phyloP scores from a whole-genome alignment of 2,888 invertebrate genomes.

The Bombyx huttoni region DNA sequence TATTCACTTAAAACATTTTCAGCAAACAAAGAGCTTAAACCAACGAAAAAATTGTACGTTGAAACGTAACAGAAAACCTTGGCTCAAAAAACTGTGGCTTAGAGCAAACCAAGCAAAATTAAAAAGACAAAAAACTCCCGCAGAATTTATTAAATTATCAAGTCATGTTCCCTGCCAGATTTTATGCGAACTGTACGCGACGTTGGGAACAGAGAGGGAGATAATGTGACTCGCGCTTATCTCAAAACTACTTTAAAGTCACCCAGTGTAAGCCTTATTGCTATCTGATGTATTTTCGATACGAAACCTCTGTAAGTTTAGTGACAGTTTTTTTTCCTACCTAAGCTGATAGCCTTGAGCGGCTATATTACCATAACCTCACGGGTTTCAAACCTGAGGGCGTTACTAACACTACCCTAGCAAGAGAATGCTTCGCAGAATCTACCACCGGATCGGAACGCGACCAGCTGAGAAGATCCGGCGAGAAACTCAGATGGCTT shows the following conservation, averaged over 20 bases:
- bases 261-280: constrained; percentile 44
- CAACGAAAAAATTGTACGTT: constrained; percentile 23
- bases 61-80: constrained; percentile 28
- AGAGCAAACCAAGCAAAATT: constrained; percentile 22
- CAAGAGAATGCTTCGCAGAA: too few relatives aligned
- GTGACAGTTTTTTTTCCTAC: too few relatives aligned
- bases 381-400: too few relatives aligned
- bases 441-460: too few relatives aligned
- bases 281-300: constrained; percentile 49
- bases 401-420: too few relatives aligned
- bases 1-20: not conserved
- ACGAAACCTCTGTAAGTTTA: constrained; percentile 41
- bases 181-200: constrained; percentile 12
- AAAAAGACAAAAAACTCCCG: constrained; percentile 17
- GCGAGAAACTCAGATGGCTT: too few relatives aligned
- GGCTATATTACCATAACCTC: too few relatives aligned
- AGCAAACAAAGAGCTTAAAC: not conserved
- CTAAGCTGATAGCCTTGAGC: too few relatives aligned
- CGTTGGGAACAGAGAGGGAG: constrained; percentile 32
- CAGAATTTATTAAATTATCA: constrained; percentile 13
- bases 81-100: constrained; percentile 16
- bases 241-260: constrained; percentile 49
- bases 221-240: constrained; percentile 39
- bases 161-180: constrained; percentile 9
- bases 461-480: too few relatives aligned